Percentiles rank a stretch among this genome's conserved stretches.
Evolutionary conservation across 2,113 vertebrate species (phyloP).

Genomic region (Pygathrix nemaeus): DNA sequence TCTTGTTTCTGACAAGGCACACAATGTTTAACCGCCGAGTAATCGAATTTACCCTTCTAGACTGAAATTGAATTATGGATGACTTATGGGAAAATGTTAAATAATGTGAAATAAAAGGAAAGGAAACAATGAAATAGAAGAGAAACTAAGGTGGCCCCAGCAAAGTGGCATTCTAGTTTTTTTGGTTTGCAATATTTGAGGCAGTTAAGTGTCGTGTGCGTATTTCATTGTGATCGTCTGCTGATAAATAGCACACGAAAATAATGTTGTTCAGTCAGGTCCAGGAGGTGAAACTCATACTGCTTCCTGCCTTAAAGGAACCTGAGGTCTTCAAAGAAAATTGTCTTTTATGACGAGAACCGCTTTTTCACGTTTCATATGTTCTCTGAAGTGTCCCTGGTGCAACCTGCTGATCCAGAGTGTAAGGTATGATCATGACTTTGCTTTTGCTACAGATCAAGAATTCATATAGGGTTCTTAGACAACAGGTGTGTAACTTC

Average conservation of each 20-base stretch:
- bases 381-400: not conserved
- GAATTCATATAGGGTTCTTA: not conserved
- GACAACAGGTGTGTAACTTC: not conserved
- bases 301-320: not conserved
- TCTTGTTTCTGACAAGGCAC: not conserved
- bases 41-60: not conserved
- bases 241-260: not conserved
- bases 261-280: not conserved
- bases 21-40: not conserved
- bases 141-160: not conserved
- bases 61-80: not conserved
- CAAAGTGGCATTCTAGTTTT: not conserved
- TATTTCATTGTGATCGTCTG: not conserved
- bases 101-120: not conserved
- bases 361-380: not conserved
- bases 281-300: not conserved
- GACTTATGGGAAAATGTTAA: slow-evolving; percentile 14
- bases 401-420: not conserved
- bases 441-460: not conserved
- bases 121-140: not conserved
- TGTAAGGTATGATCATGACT: not conserved
- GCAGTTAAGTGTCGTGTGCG: not conserved
- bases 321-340: not conserved
- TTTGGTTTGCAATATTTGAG: slow-evolving; percentile 1
- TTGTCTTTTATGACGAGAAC: not conserved